Evolutionary conservation across 2,113 vertebrate species (phyloP).

Genomic region (Genyomyrus donnyi): DNA sequence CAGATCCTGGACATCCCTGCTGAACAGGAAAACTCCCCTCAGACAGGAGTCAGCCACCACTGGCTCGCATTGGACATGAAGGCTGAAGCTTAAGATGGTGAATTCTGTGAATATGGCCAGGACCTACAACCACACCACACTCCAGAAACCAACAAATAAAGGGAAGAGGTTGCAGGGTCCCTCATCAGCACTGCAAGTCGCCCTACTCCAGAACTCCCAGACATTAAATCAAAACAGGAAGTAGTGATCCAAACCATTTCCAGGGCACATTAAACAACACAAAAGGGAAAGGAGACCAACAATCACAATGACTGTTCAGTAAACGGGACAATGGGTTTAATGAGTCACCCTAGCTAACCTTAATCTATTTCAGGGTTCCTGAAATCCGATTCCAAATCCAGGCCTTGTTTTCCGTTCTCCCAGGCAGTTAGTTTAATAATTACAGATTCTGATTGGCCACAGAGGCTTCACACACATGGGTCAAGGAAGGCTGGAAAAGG

Average conservation of each 20-base stretch:
- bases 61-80: not conserved
- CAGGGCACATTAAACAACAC: not conserved
- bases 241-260: not conserved
- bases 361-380: not conserved
- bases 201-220: not conserved
- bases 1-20: not conserved
- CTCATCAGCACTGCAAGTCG: not conserved
- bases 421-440: not conserved
- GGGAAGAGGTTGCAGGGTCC: not conserved
- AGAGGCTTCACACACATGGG: no score
- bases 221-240: not conserved
- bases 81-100: not conserved
- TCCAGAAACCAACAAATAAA: not conserved
- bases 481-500: no score
- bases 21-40: not conserved
- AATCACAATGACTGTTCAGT: not conserved
- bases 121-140: not conserved
- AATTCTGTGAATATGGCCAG: not conserved
- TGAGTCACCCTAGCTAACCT: not conserved
- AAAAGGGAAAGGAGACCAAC: not conserved
- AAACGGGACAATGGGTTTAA: not conserved
- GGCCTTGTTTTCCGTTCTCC: not conserved
- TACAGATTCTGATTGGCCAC: not conserved
- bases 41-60: not conserved
- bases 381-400: not conserved